Evolutionary conservation across 2,113 vertebrate species (phyloP).

Genomic region (Columba livia): DNA sequence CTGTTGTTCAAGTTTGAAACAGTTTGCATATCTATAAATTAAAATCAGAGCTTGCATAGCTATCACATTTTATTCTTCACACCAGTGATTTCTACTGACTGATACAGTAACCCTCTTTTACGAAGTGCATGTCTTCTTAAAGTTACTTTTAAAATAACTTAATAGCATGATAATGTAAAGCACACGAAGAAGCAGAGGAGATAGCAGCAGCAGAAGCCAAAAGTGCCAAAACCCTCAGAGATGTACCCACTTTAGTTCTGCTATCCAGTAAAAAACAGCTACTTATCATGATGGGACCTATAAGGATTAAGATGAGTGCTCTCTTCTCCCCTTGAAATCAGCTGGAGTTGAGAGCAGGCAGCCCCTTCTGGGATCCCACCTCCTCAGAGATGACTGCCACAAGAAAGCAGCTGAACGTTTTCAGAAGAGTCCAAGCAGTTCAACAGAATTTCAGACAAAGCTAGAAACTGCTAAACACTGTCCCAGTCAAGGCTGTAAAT

Average conservation of each 20-base stretch:
- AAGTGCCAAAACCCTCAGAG: neutral
- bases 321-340: neutral
- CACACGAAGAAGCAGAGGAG: neutral
- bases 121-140: neutral
- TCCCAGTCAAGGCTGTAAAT: neutral
- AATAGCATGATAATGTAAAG: neutral
- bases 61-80: neutral
- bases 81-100: neutral
- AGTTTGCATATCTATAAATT: neutral
- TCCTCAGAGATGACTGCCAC: neutral
- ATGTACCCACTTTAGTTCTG: neutral
- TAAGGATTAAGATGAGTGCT: neutral
- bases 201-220: neutral
- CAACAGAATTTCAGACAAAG: neutral
- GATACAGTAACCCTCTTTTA: neutral
- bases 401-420: neutral
- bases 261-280: neutral
- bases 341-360: neutral
- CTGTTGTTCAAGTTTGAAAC: neutral
- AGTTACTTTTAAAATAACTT: neutral
- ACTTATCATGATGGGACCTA: neutral
- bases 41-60: neutral
- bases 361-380: neutral
- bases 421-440: neutral
- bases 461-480: neutral